Evolutionary conservation across 2,888 invertebrate species (phyloP), one percentile per base, ranked within the genome.

Genomic region (Cataglyphis rosenhaueri): DNA sequence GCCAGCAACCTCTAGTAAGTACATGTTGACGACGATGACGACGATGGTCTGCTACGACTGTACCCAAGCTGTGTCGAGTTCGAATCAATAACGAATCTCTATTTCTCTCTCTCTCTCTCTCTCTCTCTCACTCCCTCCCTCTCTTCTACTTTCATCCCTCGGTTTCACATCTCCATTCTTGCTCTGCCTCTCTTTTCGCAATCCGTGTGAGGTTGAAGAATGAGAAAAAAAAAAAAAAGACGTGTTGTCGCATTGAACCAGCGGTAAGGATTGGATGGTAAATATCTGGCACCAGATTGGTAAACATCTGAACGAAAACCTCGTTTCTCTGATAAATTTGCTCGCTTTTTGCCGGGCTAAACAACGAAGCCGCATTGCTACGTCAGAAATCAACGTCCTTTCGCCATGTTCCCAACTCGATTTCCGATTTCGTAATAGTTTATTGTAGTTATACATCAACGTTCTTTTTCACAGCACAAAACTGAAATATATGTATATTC

Each of bases 81-180:
- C 89, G 90, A 89, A 90, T 90, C 89, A 90, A 90, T 89, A 89
- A 89, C 90, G 90, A 89, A 90, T 89, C 73, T 86, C 87, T 87
- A 85, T 84, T 52, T 70, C 83, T 68, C 85, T 82, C 75, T 71
- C 84, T 61, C 55, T 44, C 81, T 52, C 18, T 10, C 52, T 29
- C 12, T 35, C 41, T 8, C 62, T 38, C 71, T 4, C 55, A 32
- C 65, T 59, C 81, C 64, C 84, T 61, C 55, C 44, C 81, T 52
- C 18, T n/a, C 59, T 29, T 25, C 66, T 32, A 48, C 66, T 21
- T 55, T 66, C 81, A 66, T 55, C 38, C 52, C 68, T n/a, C 52
- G 32, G 6, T 71, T 71, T 78, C 57, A 12, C 73, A 25, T 29
- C 38, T 41, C 70, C 35, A 32, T 79, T 66, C 83, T 83, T 70